phyloP scores from a whole-genome alignment of 2,113 vertebrate species.

The Corythaeola cristata region DNA sequence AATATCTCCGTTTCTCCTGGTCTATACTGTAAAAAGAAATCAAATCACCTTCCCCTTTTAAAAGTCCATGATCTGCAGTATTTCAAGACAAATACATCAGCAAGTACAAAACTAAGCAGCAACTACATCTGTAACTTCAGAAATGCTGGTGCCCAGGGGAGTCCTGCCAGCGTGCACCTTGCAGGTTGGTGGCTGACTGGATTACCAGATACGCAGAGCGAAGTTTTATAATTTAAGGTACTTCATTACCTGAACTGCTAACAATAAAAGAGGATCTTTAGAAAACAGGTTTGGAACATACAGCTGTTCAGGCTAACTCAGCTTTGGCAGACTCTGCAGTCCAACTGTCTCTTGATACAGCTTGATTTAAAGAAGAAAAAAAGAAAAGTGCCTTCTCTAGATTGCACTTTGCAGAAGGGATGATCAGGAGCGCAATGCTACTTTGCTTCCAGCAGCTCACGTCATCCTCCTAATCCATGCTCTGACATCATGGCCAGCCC shows the following conservation, averaged over 20 bases:
- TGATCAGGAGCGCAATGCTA: neutral
- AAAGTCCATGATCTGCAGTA: neutral
- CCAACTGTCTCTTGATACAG: neutral
- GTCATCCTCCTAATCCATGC: neutral
- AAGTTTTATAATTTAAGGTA: neutral
- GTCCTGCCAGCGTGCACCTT: neutral
- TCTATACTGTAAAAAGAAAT: neutral
- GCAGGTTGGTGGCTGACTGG: neutral
- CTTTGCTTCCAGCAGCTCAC: neutral
- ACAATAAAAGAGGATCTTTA: neutral
- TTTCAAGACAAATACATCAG: neutral
- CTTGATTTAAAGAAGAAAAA: neutral
- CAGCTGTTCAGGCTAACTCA: neutral
- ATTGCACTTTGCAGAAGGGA: neutral
- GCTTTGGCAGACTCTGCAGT: accelerated
- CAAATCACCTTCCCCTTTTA: neutral
- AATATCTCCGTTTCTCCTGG: neutral
- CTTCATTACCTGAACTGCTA: neutral
- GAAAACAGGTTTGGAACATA: neutral
- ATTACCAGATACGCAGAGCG: neutral
- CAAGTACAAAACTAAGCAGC: neutral
- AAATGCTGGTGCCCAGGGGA: neutral
- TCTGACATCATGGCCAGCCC: neutral
- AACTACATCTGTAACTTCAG: neutral
- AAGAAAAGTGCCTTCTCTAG: neutral